These are phyloP conservation scores for Amorpha juglandis DNA, from an alignment of 2,888 invertebrate genomes.

Conservation along the genomic window DNA sequence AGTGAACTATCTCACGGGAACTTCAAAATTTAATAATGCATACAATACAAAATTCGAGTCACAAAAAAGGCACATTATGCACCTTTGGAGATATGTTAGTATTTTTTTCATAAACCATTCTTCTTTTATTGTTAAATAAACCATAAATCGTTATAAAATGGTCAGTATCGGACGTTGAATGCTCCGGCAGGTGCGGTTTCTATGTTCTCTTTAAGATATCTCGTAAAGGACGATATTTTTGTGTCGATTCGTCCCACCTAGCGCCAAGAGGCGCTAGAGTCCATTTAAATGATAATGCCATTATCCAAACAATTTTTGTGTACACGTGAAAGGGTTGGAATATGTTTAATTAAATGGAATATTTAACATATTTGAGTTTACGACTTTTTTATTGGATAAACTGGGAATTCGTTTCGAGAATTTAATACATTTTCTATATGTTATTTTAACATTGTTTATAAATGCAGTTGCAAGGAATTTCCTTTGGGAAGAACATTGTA, in stretches of 20 bases:
- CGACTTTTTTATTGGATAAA: conserved; percentile 6
- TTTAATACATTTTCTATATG: neutral
- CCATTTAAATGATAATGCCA: conserved; percentile 74
- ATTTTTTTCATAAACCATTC: conserved; percentile 58
- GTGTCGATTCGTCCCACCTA: conserved; percentile 57
- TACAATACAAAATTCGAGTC: conserved; percentile 53
- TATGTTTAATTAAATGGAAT: conserved; percentile 19
- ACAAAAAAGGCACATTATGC: conserved; percentile 66
- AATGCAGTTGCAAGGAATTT: neutral
- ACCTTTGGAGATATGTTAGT: conserved; percentile 56
- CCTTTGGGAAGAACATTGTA: neutral
- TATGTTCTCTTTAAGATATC: conserved; percentile 54
- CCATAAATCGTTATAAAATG: conserved; percentile 82
- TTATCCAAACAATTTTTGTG: conserved; percentile 61
- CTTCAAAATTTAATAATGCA: conserved; percentile 51
- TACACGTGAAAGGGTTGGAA: conserved; percentile 46
- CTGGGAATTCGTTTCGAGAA: neutral
- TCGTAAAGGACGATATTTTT: conserved; percentile 65
- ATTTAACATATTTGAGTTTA: conserved; percentile 24
- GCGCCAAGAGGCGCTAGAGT: conserved; percentile 76
- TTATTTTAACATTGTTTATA: neutral
- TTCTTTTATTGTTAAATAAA: conserved; percentile 81
- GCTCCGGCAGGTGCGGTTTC: conserved; percentile 47
- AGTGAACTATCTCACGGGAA: conserved; percentile 62
- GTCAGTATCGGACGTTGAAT: conserved; percentile 71